Base-by-base conservation (phyloP, 2,797 vertebrate species). In the Molossus molossus region DNA sequence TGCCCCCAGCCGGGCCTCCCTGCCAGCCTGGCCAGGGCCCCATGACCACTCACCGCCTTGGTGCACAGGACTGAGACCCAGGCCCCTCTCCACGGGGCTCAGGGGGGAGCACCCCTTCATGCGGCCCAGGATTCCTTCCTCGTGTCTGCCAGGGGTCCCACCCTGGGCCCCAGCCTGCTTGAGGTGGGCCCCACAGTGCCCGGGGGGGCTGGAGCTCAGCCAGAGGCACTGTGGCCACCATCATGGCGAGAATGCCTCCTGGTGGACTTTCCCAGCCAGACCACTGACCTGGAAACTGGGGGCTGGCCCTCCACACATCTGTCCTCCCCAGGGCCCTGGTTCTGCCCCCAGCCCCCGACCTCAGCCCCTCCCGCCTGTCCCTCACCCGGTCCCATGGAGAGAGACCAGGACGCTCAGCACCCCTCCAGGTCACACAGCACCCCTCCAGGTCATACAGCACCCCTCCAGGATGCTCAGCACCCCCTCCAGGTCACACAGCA, bases 131-230 rank as follows among this genome's bases (percentile, higher is more conserved):
- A 13, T 10, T 3, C 64, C 75, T 81, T 65, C 60, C 75, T 45
- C 9, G 0, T 0, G 0, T 37, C 37, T 8, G 29, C 17, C 3
- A 1, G 13, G 89, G 13, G 48, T 48, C 69, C 25, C 76, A 25
- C 1, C 0, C 50, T 73, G 81, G 7, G 21, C 33, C 45, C 48
- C 37, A 27, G n/a, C 23, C 23, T 4, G 50, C 0, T 4, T n/a
- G 11, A 0, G 70, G 29, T 1, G 27, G 23, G 21, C 60, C 72
- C 73, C 3, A 0, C 6, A 1, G 17, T 48, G 55, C 25, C 40
- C 0, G 0, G 50, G 13, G 33, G n/a, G 0, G 25, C 57, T 10
- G 1, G 11, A 1, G 6, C 14, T 50, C 33, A 4, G 13, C 2
- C 0, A 37, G 67, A 50, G 70, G 14, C 6, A 2, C 72, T 10